Evolutionary conservation across 92 coral and sea anemone species (phyloP).

Genomic region (Porites evermanni): DNA sequence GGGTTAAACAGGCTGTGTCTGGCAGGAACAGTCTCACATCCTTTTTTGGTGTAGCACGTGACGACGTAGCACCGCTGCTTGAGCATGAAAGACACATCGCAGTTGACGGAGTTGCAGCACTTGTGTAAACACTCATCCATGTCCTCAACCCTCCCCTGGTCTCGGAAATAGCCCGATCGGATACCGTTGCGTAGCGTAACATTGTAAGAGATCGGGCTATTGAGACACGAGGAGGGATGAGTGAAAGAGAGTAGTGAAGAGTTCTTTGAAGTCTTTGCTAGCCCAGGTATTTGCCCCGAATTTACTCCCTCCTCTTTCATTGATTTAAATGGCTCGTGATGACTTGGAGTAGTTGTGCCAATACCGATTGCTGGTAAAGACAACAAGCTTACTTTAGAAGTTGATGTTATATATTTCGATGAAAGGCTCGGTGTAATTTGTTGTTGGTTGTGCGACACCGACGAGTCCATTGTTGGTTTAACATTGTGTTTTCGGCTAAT

Average conservation of each 20-base stretch:
- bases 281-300: constrained; percentile 72
- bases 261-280: constrained; percentile 61
- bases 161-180: constrained; percentile 99
- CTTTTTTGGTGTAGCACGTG: constrained; percentile 78
- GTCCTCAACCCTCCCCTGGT: constrained; percentile 99
- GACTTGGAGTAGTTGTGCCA: not conserved
- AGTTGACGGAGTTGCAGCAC: constrained; percentile 82
- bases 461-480: not conserved
- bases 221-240: constrained; percentile 91
- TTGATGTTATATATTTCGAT: not conserved
- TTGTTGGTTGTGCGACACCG: constrained; percentile 6
- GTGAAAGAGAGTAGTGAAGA: constrained; percentile 32
- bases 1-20: constrained; percentile 76
- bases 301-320: constrained; percentile 25
- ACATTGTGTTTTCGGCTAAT: not conserved
- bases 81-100: constrained; percentile 92
- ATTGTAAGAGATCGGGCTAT: constrained; percentile 99
- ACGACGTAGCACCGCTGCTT: constrained; percentile 86
- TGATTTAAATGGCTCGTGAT: constrained; percentile 15
- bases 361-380: constrained; percentile 24
- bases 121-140: constrained; percentile 79
- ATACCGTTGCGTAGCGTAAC: constrained; percentile 99
- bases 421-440: constrained; percentile 1
- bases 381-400: not conserved
- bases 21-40: constrained; percentile 79